These are phyloP conservation scores for Gymnothorax javanicus DNA, from an alignment of 2,797 vertebrate species.

Conservation along the genomic window DNA sequence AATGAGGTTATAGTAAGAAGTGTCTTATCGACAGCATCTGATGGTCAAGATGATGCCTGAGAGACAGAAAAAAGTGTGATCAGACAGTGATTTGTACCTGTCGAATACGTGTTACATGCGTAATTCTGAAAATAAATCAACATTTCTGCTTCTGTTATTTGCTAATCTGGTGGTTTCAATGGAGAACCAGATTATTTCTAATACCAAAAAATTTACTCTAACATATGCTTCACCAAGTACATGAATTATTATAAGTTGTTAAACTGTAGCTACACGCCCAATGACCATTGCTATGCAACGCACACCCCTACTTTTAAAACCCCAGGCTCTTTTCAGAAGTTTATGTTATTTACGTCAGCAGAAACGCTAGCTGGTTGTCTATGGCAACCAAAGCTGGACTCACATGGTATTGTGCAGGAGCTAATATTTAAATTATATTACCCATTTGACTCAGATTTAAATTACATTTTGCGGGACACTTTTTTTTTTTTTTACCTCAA, in stretches of 20 bases:
- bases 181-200: neutral
- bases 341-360: slow-evolving; percentile 61
- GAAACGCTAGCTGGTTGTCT: neutral
- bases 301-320: slow-evolving; percentile 35
- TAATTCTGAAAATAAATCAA: neutral
- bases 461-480: neutral
- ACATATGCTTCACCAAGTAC: slow-evolving; percentile 28
- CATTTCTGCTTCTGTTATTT: neutral
- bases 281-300: slow-evolving; percentile 59
- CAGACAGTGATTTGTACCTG: too few relatives aligned
- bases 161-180: neutral
- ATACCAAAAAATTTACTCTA: neutral
- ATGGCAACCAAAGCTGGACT: slow-evolving; percentile 21
- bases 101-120: neutral
- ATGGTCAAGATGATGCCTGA: too few relatives aligned
- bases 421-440: neutral
- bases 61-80: too few relatives aligned
- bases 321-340: slow-evolving; percentile 42
- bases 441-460: neutral
- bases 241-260: slow-evolving; percentile 19
- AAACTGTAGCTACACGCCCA: slow-evolving; percentile 33
- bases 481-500: neutral
- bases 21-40: too few relatives aligned
- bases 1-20: too few relatives aligned
- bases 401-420: slow-evolving; percentile 12